Base-by-base conservation (phyloP, 2,113 vertebrate genomes). In the Actinemys pallida region DNA sequence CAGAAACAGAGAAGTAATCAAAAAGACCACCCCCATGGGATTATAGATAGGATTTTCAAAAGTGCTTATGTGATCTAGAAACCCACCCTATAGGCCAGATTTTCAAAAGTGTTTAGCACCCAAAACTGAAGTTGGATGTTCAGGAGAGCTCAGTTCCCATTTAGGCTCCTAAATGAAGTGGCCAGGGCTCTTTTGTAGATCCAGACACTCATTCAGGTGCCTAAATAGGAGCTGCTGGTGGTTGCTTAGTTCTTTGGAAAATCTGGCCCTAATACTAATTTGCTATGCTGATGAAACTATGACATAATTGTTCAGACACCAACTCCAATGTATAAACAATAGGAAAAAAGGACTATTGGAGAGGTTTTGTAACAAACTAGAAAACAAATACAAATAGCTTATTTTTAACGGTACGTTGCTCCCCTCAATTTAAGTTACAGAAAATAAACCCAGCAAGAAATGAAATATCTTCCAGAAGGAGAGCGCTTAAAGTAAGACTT, bases 241-340 rank as follows among this genome's bases (percentile, higher is more conserved):
- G 90, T 89, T 86, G 88, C 87, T 9, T 62, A 39, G 6, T 47
- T 10, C 52, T 16, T 59, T 52, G 12, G 9, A 79, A 83, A 91
- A 53, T 53, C 10, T 62, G 49, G 86, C 14, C 35, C 83, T 42
- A 45, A 76, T 45, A 82, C 57, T 78, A 62, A 76, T 35, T 45
- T 69, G 62, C 82, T 76, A 2, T 31, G 54, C 52, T 83, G 81
- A 52, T n/a, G 45, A 54, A 87, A 76, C 35, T 80, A 2, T n/a
- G 84, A 94, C 50, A 82, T 57, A 90, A 93, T 59, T 39, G 88
- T 27, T 88, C 87, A 95, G 93, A 91, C 87, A 57, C 52, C 50
- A 95, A 91, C 79, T 87, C 91, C 9, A 39, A 19, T 78, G 39
- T 35, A 88, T 35, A 93, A 56, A 25, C 53, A 69, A 49, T 4